A percentile compares a stretch with the other conserved stretches of the same genome.
phyloP scores from a whole-genome alignment of 2,888 invertebrate genomes.

The Brenthis hecate region DNA sequence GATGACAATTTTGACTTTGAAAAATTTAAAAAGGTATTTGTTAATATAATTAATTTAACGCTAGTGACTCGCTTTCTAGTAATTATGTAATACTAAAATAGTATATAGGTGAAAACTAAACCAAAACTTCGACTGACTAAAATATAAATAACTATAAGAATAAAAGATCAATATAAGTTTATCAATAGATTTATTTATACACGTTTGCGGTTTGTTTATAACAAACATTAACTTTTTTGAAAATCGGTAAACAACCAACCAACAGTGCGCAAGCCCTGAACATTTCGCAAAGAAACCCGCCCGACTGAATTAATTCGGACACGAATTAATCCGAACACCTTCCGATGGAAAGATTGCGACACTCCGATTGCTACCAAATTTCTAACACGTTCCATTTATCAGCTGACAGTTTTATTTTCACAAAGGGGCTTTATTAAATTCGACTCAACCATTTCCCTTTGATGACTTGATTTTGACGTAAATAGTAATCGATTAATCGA shows the following conservation, averaged over 20 bases:
- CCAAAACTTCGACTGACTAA: too few species aligned
- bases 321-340: slow-evolving; percentile 59
- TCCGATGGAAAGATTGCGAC: slow-evolving; percentile 48
- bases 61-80: too few species aligned
- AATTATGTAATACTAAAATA: too few species aligned
- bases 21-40: too few species aligned
- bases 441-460: slow-evolving; percentile 33
- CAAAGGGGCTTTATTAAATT: slow-evolving; percentile 41
- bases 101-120: too few species aligned
- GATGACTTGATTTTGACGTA: slow-evolving; percentile 26
- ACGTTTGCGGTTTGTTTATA: too few species aligned
- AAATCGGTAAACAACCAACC: slow-evolving; percentile 4
- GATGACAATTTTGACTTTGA: too few species aligned
- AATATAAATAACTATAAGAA: too few species aligned
- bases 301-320: slow-evolving; percentile 58
- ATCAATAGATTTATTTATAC: too few species aligned
- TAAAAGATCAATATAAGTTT: too few species aligned
- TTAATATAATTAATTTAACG: too few species aligned
- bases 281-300: slow-evolving; percentile 48
- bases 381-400: slow-evolving; percentile 46
- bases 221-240: not conserved
- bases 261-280: slow-evolving; percentile 43
- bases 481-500: slow-evolving; percentile 25
- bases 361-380: slow-evolving; percentile 48
- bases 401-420: slow-evolving; percentile 42